phyloP scores from a whole-genome alignment of 2,113 vertebrate genomes.

The Sus scrofa region DNA sequence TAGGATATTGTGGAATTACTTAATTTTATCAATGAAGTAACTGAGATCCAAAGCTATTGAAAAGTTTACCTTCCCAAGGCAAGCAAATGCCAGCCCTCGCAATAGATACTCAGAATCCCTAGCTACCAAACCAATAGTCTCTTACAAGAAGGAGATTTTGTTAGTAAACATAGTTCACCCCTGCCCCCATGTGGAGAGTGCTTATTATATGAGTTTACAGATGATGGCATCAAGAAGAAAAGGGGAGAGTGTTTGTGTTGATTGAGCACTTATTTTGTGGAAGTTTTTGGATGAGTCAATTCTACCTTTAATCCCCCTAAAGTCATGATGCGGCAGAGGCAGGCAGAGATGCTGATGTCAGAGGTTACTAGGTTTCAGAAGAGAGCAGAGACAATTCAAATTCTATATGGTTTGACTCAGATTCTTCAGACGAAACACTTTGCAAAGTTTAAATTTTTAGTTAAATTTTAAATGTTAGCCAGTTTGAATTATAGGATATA shows the following conservation, averaged over 20 bases:
- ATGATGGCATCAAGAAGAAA: neutral
- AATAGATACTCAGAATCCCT: neutral
- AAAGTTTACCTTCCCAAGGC: neutral
- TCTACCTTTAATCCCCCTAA: neutral
- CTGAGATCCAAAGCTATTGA: neutral
- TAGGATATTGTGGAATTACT: neutral
- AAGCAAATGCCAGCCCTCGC: neutral
- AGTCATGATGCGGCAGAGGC: neutral
- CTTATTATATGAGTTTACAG: neutral
- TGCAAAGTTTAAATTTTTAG: conserved; percentile 28
- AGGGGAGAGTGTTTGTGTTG: neutral
- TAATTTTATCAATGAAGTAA: conserved; percentile 43
- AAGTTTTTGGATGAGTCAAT: neutral
- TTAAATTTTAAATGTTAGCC: conserved; percentile 14
- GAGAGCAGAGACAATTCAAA: neutral
- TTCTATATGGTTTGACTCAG: neutral
- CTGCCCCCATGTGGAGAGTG: neutral
- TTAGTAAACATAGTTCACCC: too few relatives aligned
- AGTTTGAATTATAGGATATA: neutral
- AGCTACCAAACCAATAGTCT: neutral
- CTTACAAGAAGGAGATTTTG: neutral
- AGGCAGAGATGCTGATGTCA: neutral
- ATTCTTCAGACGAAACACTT: neutral
- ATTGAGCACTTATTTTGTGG: neutral
- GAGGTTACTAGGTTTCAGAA: neutral